Evolutionary conservation across 2,797 vertebrate genomes (phyloP), one percentile per base, ranked within the genome.

Genomic region (Lepilemur ruficaudatus): DNA sequence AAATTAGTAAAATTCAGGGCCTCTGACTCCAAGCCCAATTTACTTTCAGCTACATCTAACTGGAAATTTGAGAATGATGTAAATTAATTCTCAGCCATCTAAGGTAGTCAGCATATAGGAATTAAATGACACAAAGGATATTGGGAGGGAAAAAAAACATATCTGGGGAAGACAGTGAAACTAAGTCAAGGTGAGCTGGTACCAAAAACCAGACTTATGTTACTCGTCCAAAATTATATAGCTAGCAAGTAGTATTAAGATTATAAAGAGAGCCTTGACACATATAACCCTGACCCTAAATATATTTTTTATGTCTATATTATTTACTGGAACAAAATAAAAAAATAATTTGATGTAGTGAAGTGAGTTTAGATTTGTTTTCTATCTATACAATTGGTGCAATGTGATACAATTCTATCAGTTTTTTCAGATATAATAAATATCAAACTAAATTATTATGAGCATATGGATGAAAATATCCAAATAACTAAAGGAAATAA

Each of bases 401-500:
- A 82, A 43, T n/a, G 35, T 59, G 30, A 84, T 35, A 80, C 9
- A 59, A 96, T 59, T 86, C 20, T 82, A 46, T 50, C 8, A 78
- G 5, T 57, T 41, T 81, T 82, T 80, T 57, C 81, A 79, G 35
- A 92, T 55, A 52, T 52, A 94, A 55, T 94, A 89, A 96, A 46
- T 86, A 82, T 82, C 67, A 85, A 79, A 78, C 30, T 41, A 80
- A 96, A 93, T 73, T 87, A 61, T 82, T 67, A 7, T 90, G 65
- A 75, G 22, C 35, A 81, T 55, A 59, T 23, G 59, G 23, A 89
- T 95, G 22, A 89, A 89, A 89, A 89, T 89, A 3, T 2, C 8
- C 63, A 92, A 92, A 89, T 78, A 91, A 79, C 15, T n/a, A 57
- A 95, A 41, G 35, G 55, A 94, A 92, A 81, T 81, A 67, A 72